Evolutionary conservation across 2,888 invertebrate species (phyloP).

Genomic region (Caenorhabditis sp.): DNA sequence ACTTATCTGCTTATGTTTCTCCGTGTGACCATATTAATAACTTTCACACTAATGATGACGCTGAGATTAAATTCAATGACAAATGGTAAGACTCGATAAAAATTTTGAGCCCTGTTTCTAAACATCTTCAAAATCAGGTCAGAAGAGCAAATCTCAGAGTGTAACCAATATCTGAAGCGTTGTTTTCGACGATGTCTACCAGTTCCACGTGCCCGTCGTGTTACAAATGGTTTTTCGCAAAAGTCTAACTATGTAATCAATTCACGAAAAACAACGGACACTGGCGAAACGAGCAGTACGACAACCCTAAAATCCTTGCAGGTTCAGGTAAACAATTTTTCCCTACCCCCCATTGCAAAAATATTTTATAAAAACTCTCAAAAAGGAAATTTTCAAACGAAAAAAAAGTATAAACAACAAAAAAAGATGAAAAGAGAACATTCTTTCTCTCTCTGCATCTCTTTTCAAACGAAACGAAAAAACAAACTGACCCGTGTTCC

Average conservation of each 20-base stretch:
- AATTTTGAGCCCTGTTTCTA: no score
- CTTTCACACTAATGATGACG: background rate
- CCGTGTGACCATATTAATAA: constrained; percentile 33
- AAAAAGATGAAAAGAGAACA: constrained; percentile 7
- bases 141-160: constrained; percentile 1
- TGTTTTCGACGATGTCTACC: constrained; percentile 25
- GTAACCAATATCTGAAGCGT: constrained; percentile 7
- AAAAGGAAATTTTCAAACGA: background rate
- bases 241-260: background rate
- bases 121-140: no score
- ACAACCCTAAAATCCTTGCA: background rate
- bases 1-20: constrained; percentile 18
- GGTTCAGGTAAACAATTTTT: background rate
- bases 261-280: background rate
- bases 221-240: background rate
- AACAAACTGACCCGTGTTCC: constrained; percentile 41
- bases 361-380: background rate
- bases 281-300: background rate
- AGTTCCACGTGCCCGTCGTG: constrained; percentile 21
- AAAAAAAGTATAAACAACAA: constrained; percentile 5
- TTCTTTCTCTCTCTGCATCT: constrained; percentile 7
- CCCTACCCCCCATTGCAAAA: background rate
- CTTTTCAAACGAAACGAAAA: background rate
- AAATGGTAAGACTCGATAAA: constrained; percentile 18
- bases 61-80: constrained; percentile 14